These are phyloP conservation scores for Noctilio leporinus DNA, from an alignment of 2,113 vertebrate genomes.

Conservation along the genomic window DNA sequence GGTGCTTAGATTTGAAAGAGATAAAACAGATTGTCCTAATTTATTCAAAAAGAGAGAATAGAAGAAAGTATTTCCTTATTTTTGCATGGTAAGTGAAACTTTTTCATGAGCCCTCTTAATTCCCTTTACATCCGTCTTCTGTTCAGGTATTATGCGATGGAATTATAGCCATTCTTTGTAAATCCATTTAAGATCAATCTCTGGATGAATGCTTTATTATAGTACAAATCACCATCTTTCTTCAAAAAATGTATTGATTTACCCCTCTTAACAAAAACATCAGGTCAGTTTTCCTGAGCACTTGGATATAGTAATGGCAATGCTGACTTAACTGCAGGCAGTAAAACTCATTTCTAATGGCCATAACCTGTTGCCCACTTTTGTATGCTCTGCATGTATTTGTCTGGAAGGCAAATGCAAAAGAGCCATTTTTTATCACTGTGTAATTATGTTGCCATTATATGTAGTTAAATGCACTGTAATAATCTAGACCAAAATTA, in stretches of 20 bases:
- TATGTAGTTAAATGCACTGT: neutral
- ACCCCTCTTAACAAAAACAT: neutral
- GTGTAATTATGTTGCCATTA: conserved; percentile 24
- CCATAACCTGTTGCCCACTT: neutral
- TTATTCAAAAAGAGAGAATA: neutral
- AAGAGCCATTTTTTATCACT: neutral
- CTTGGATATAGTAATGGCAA: neutral
- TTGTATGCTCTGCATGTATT: neutral
- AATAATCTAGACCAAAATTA: neutral
- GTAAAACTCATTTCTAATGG: conserved; percentile 19
- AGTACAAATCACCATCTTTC: neutral
- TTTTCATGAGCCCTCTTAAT: neutral
- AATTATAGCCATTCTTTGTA: neutral
- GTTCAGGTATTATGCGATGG: neutral
- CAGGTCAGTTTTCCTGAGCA: neutral
- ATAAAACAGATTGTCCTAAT: neutral
- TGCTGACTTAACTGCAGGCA: neutral
- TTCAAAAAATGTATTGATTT: neutral
- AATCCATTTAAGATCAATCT: neutral
- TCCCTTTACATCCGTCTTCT: neutral
- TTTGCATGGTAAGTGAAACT: neutral
- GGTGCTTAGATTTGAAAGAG: neutral
- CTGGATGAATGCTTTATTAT: neutral
- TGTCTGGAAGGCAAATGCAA: conserved; percentile 25
- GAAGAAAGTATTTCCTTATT: neutral